phyloP scores from a whole-genome alignment of 2,113 vertebrate species.

The Podarcis cretensis region DNA sequence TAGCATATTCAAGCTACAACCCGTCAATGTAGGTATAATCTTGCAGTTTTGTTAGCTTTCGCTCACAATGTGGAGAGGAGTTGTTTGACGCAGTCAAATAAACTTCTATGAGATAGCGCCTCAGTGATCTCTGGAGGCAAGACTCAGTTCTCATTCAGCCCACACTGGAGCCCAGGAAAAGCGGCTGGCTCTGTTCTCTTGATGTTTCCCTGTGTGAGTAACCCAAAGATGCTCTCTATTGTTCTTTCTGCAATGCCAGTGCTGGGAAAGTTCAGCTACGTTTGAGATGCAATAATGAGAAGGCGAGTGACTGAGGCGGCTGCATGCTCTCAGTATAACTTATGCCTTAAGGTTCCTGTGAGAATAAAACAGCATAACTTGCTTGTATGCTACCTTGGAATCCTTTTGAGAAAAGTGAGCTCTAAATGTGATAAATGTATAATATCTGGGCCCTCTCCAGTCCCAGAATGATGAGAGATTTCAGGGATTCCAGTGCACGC shows the following conservation, averaged over 20 bases:
- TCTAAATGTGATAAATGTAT: too few species aligned
- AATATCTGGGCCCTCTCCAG: too few species aligned
- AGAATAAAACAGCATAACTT: too few species aligned
- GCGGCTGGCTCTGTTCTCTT: not conserved
- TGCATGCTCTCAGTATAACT: too few species aligned
- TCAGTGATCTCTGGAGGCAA: not conserved
- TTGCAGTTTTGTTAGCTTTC: not conserved
- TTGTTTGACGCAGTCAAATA: not conserved
- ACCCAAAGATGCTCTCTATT: not conserved
- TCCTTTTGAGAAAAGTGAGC: too few species aligned
- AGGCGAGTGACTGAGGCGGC: too few species aligned
- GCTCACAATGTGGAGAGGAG: too few species aligned
- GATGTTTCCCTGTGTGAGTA: not conserved
- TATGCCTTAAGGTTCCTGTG: too few species aligned
- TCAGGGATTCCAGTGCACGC: too few species aligned
- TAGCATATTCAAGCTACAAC: constrained; percentile 94
- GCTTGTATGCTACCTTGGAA: too few species aligned
- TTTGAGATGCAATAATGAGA: too few species aligned
- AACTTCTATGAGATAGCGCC: not conserved
- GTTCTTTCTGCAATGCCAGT: not conserved
- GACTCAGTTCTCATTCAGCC: not conserved
- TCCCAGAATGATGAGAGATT: too few species aligned
- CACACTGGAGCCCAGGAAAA: not conserved
- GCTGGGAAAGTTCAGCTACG: not conserved
- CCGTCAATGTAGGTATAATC: constrained; percentile 75